Conservation (phyloP, 2,113 vertebrate species). For the Orycteropus afer region DNA sequence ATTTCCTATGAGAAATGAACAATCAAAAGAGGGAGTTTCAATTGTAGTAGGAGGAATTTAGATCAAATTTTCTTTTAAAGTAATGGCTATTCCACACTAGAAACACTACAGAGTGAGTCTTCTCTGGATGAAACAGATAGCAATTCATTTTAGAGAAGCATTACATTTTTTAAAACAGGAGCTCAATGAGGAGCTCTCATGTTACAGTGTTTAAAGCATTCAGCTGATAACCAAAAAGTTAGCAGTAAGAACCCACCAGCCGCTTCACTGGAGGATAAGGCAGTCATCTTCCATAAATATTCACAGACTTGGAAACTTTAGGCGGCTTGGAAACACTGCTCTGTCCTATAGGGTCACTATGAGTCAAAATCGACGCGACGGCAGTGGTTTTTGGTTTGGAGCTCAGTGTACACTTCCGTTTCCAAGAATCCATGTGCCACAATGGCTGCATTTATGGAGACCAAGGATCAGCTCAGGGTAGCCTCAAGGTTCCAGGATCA, state of each 20-base stretch:
- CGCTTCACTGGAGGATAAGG: too few relatives aligned
- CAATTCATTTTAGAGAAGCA: conserved; percentile 19
- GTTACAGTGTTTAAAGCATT: too few relatives aligned
- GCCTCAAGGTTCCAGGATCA: background rate
- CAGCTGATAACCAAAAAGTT: too few relatives aligned
- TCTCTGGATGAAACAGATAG: background rate
- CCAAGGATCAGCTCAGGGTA: background rate
- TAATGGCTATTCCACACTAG: background rate
- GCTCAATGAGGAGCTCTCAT: too few relatives aligned
- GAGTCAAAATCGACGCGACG: too few relatives aligned
- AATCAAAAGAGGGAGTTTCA: background rate
- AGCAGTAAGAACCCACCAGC: too few relatives aligned
- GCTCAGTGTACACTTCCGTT: background rate
- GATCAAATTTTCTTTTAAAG: background rate
- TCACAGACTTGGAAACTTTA: too few relatives aligned
- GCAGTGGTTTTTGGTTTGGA: too few relatives aligned
- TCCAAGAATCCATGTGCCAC: background rate
- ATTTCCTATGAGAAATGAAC: conserved; percentile 42
- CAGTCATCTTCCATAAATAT: too few relatives aligned
- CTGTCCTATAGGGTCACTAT: too few relatives aligned
- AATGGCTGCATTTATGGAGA: background rate
- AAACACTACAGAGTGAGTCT: background rate
- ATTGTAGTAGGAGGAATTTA: conserved; percentile 14
- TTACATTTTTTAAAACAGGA: background rate
- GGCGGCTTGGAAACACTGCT: too few relatives aligned